Base-by-base conservation (phyloP, 2,888 invertebrate species). In the Ypsolopha sequella region DNA sequence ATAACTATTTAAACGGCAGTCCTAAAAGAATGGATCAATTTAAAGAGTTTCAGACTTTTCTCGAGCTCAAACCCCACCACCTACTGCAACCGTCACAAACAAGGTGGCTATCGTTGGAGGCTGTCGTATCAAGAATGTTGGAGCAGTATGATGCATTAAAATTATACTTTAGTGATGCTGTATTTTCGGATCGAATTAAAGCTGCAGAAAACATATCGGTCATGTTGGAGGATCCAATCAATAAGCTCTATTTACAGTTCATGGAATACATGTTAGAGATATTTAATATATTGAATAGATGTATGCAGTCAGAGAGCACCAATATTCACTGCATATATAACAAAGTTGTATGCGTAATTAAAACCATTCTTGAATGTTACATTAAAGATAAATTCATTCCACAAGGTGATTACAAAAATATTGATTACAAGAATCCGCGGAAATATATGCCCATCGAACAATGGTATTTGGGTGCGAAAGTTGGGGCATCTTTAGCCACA, bases 1-100 rank as follows among this genome's bases (percentile, higher is more conserved):
- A 55, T 46, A 59, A 58, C 46, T 53, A 58, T 55, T 51, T 59
- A 35, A 53, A 54, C 13, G 54, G 55, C 53, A 53, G 53, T 50
- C 56, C 58, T 51, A 59, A 60, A 55, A 50, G 57, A 11, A 38
- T 51, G 35, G 57, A 49, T 41, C 56, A 58, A 38, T 50, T 46
- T 36, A 46, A 33, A 36, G 50, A 51, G 50, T 54, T 51, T 51
- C 53, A 54, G 33, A n/a, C 34, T 33, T 54, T 54, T 41, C n/a
- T 39, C 11, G 14, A 53, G 41, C 36, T 51, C 38, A 34, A 39
- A 49, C 48, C 35, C 4, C 53, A 55, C 49, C 53, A 46, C 53
- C 13, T 56, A 8, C 44, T 56, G 44, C 53, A 55, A 38, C 55
- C 53, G 2, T 47, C 50, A 10, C 55, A 56, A 46, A 55, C 56